Evolutionary conservation across 2,113 vertebrate species (phyloP), one percentile per base, ranked within the genome.

Genomic region (Hemibagrus wyckioides): DNA sequence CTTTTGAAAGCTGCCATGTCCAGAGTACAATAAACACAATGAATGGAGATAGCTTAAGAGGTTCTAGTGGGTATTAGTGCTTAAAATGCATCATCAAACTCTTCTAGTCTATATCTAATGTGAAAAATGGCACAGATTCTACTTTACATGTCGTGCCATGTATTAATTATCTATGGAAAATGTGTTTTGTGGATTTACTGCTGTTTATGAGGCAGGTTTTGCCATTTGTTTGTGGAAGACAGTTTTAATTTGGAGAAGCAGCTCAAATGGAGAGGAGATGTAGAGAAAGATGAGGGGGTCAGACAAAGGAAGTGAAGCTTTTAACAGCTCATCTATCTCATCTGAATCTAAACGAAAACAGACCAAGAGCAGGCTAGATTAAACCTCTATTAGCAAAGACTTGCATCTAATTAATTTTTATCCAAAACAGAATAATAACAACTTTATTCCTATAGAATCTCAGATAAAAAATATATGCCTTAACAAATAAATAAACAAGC

Each of bases 351-450:
- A 87, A 79, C 9, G 25, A 80, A 83, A 79, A 69, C 73, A 48
- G 63, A 52, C 59, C 81, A 84, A 76, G 8, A 65, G 28, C 33
- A 36, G 33, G 52, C 39, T 73, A 61, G 25, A 73, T 80, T 77
- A 88, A 85, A 81, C 14, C 23, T 11, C 86, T 84, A 84, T 84
- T 84, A 84, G 73, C 28, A 30, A 56, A 83, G 82, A 84, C 61
- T 25, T 41, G n/a, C 63, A 71, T 69, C 87, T 81, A 88, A 85
- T 85, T 88, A 85, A 80, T 88, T 80, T 48, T 36, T 36, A 33
- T 48, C 23, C 56, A 41, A 86, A 80, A 41, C 30, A 33, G 61
- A 33, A 41, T 84, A 77, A 79, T 67, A 52, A 19, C 86, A 76
- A 83, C 17, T n/a, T 30, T 41, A 10, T 54, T 84, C 6, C 3